Evolutionary conservation across 2,888 invertebrate genomes (phyloP), one percentile per base, ranked within the genome.

Genomic region (Bellardia bayeri): DNA sequence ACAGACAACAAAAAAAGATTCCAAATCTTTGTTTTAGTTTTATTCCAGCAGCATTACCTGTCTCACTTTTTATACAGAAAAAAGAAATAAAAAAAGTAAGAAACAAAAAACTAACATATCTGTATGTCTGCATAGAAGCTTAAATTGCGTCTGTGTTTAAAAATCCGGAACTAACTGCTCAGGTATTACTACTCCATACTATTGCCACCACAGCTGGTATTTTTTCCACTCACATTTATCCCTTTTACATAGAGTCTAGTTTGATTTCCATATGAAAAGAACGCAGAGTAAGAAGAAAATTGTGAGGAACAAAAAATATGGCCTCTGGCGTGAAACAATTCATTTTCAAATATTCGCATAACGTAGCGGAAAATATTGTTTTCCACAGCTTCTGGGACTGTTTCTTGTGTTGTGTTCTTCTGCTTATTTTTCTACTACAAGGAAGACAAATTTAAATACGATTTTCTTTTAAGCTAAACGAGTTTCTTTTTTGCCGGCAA

Each of bases 281-380:
- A 13, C 64, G 33, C 7, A 51, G 4, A 49, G 2, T 33, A 66
- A 16, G 69, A 69, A 68, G 16, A n/a, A 72, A 56, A 51, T 42
- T 3, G 8, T 30, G 30, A 64, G 23, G 51, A 13, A 40, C 30
- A 79, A 78, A 72, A 64, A 16, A 33, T 72, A 56, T n/a, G 8
- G 63, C 86, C 78, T 86, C 61, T 74, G 86, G 86, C 75, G 76
- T 71, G 51, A 68, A 86, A 74, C 82, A 82, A 86, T 86, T 86
- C 78, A 82, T 82, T 86, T 81, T 51, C 37, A 66, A 23, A 69
- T 79, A 69, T 49, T 68, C 66, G 54, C 61, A 74, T 74, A 86
- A 86, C 33, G 78, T 82, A 78, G 86, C 86, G 86, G 86, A 86
- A 86, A 86, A 86, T 86, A 86, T 86, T 86, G 82, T 78, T 86